Evolutionary conservation across 2,113 vertebrate genomes (phyloP).

Genomic region (Halcyon senegalensis): DNA sequence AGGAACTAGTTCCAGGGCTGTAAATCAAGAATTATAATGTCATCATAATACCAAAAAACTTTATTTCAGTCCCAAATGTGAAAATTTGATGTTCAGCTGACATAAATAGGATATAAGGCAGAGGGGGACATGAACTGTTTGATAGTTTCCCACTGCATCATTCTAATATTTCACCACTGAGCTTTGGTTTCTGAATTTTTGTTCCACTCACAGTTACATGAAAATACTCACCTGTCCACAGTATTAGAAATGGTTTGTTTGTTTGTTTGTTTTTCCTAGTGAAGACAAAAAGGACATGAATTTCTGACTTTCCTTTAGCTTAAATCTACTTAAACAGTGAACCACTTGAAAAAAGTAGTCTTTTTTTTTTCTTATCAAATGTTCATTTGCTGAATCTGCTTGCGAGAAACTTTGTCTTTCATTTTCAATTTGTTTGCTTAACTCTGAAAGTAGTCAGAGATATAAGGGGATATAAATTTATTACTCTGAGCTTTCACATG

Average conservation of each 20-base stretch:
- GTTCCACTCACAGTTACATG: not conserved
- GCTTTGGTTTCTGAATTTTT: not conserved
- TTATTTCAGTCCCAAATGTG: not conserved
- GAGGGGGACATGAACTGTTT: not conserved
- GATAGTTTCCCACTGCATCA: not conserved
- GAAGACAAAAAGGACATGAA: not conserved
- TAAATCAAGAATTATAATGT: constrained; percentile 17
- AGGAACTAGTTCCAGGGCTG: not conserved
- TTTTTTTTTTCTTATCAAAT: not conserved
- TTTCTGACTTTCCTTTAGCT: not conserved
- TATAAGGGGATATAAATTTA: not conserved
- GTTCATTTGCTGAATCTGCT: not conserved
- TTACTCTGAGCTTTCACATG: not conserved
- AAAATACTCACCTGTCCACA: not conserved
- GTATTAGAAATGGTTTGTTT: not conserved
- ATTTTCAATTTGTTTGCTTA: not conserved
- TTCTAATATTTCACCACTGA: not conserved
- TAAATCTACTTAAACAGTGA: not conserved
- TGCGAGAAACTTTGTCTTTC: not conserved
- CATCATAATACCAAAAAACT: not conserved
- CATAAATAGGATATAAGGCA: not conserved
- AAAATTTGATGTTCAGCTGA: not conserved
- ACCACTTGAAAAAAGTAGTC: not conserved
- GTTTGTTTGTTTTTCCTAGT: not conserved
- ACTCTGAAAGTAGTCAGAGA: not conserved